These are phyloP conservation scores for Prunella himalayana DNA, from an alignment of 2,113 vertebrate species.

Conservation along the genomic window DNA sequence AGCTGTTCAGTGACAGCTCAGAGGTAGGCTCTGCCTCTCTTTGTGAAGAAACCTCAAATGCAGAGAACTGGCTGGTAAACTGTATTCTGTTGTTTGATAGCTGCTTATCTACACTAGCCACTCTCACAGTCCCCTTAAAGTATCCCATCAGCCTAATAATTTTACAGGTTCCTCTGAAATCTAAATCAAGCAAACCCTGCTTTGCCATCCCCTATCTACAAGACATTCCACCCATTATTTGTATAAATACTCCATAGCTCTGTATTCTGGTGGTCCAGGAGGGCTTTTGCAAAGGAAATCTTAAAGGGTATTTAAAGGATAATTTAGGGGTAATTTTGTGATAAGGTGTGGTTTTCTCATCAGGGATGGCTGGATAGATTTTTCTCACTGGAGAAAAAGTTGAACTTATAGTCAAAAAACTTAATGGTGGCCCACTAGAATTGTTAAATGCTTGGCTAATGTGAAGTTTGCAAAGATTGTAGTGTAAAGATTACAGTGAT, in stretches of 20 bases:
- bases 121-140: background rate
- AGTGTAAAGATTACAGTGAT: background rate
- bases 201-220: background rate
- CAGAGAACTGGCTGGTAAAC: background rate
- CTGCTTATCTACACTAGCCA: background rate
- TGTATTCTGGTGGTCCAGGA: rapidly evolving
- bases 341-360: background rate
- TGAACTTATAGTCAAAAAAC: background rate
- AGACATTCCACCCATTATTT: background rate
- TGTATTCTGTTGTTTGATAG: background rate
- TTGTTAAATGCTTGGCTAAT: background rate
- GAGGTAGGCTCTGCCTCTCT: rapidly evolving
- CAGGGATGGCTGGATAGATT: background rate
- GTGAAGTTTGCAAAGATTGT: background rate
- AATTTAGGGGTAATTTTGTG: background rate
- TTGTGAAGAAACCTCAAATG: background rate
- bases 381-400: background rate
- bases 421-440: background rate
- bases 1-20: background rate
- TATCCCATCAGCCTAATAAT: background rate
- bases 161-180: background rate
- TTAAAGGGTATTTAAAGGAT: background rate
- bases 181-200: background rate
- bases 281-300: background rate
- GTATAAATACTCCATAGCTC: background rate